These are phyloP conservation scores for Mastigias papua DNA, from an alignment of 30 jellyfish, hydroid and myxozoan species.

Conservation along the genomic window DNA sequence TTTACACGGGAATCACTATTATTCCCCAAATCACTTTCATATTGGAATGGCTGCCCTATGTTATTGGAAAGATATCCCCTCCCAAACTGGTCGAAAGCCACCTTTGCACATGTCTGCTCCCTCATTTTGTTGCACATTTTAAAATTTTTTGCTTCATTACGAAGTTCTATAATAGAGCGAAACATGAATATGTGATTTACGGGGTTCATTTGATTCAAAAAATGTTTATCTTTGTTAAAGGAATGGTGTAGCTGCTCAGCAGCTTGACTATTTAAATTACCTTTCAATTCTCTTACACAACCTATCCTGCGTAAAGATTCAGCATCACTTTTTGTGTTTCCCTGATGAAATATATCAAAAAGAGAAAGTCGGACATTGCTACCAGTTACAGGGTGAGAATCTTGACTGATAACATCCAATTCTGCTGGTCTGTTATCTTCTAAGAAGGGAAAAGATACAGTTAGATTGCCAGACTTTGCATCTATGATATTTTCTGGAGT, in stretches of 20 bases:
- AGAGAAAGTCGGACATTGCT: constrained; percentile 9
- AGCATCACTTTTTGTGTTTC: constrained; percentile 35
- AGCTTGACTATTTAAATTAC: constrained; percentile 19
- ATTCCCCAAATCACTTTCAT: not conserved
- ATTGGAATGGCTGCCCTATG: not conserved
- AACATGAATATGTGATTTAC: not conserved
- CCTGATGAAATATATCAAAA: constrained; percentile 54
- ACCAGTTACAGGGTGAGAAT: constrained; percentile 52
- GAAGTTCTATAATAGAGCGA: not conserved
- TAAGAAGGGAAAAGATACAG: constrained; percentile 52
- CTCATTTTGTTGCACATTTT: not conserved
- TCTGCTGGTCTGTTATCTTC: not conserved
- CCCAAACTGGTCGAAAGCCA: not conserved
- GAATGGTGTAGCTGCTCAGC: constrained; percentile 48
- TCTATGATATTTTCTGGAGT: constrained; percentile 10
- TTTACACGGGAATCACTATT: not conserved
- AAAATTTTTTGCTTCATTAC: not conserved
- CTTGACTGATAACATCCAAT: not conserved
- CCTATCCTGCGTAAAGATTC: constrained; percentile 45
- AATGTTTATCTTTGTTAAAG: not conserved
- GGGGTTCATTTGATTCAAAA: constrained; percentile 18
- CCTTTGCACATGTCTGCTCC: not conserved
- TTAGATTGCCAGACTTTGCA: constrained; percentile 13
- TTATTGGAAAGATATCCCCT: not conserved
- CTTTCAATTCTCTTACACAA: constrained; percentile 27